Base-by-base conservation (phyloP, 2,888 invertebrate genomes). In the Epicampocera succincta region DNA sequence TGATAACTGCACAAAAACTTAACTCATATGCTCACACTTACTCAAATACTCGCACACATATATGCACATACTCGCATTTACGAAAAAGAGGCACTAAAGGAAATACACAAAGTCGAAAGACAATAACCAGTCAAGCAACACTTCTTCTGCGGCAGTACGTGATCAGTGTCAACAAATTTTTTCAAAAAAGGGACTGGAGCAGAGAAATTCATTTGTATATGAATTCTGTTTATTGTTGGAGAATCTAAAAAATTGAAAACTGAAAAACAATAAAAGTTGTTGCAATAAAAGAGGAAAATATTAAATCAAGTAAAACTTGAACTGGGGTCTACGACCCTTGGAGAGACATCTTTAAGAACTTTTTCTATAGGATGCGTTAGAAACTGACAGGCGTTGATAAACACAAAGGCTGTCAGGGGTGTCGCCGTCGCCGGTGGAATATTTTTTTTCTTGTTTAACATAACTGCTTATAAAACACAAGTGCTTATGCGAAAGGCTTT, bases 101-200 rank as follows among this genome's bases (percentile, higher is more conserved):
- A 71, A 40, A 17, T 17, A 38, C 52, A 52, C 17, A 29, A 29
- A 68, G 52, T 60, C 21, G 40, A 48, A 52, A 60, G 42, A 66
- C 40, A 66, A 58, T 50, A 42, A 48, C 29, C 38, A 74, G 60
- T 50, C 40, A 50, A 29, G 40, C 52, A 72, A 56, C 63, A 80
- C 69, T 75, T 38, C 44, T 65, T 65, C 60, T 71, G 69, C 69
- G 74, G 56, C 38, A 46, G 80, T 75, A 80, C 80, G 80, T 80
- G 80, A 75, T 75, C 71, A 50, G 75, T 80, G 74, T 80, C 75
- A 71, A 71, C 65, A 75, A 75, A 75, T 60, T 69, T 29, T 33
- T 33, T 19, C 0, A 29, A 42, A 40, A 65, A 29, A 5, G 8
- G 9, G 33, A 33, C 6, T 9, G 8, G 33, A 33, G 33, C 21